Conservation (phyloP, 1,140 invertebrate genomes). For the Hylaeus anthracinus region DNA sequence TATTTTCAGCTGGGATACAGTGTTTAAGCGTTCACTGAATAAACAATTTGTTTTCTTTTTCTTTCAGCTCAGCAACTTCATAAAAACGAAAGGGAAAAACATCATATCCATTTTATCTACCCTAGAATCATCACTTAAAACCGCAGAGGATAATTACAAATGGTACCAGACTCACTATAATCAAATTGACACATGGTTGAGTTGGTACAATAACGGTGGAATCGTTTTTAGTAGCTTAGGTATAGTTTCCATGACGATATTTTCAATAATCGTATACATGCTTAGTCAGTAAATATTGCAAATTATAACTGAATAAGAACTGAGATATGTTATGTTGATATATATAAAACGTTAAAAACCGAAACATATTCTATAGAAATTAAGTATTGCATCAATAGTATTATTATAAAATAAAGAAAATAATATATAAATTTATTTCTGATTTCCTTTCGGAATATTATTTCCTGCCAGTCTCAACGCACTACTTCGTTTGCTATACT, state of each 20-base stretch:
- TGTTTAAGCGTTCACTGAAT: not conserved
- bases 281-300: not conserved
- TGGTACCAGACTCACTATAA: slow-evolving; percentile 3
- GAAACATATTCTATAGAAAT: not conserved
- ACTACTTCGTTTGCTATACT: no score
- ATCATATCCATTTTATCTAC: not conserved
- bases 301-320: no score
- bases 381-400: not conserved
- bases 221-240: not conserved
- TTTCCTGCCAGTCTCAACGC: no score
- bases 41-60: not conserved
- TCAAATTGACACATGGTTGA: not conserved
- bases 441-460: not conserved
- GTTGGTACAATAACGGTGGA: not conserved
- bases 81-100: not conserved
- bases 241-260: not conserved
- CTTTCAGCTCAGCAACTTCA: slow-evolving; percentile 43
- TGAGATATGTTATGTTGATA: not conserved
- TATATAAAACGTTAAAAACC: not conserved
- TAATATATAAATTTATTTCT: not conserved
- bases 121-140: not conserved
- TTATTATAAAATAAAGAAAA: not conserved
- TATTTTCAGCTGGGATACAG: not conserved
- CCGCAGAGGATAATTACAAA: not conserved
- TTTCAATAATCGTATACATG: slow-evolving; percentile 1